phyloP scores from a whole-genome alignment of 2,113 vertebrate species.

The Anolis carolinensis region DNA sequence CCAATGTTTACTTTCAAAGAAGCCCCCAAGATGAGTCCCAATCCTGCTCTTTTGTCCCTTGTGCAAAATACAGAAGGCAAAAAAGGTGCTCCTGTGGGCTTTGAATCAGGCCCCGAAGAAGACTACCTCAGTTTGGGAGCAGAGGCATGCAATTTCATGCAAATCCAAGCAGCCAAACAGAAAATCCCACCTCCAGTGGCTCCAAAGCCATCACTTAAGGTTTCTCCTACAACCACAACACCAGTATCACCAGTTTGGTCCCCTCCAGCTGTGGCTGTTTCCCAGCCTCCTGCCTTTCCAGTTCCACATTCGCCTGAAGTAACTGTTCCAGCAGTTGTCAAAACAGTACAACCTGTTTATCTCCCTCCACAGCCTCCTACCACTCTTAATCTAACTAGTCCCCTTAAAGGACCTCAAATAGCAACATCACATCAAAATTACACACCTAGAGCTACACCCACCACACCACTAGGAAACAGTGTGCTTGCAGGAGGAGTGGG shows the following conservation, averaged over 20 bases:
- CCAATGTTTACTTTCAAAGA: slow-evolving; percentile 98
- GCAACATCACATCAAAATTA: slow-evolving; percentile 74
- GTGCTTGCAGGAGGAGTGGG: slow-evolving; percentile 71
- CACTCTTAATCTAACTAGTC: slow-evolving; percentile 71
- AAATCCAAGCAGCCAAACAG: slow-evolving; percentile 81
- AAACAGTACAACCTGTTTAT: slow-evolving; percentile 65
- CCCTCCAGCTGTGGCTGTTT: slow-evolving; percentile 69
- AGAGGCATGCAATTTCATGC: slow-evolving; percentile 98
- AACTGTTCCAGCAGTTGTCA: slow-evolving; percentile 68
- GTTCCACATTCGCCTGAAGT: slow-evolving; percentile 77
- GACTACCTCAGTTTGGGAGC: slow-evolving; percentile 98
- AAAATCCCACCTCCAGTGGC: slow-evolving; percentile 95
- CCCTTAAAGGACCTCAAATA: slow-evolving; percentile 78
- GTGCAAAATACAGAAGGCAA: slow-evolving; percentile 86
- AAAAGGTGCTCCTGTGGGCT: slow-evolving; percentile 76
- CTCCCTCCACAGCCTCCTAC: slow-evolving; percentile 75
- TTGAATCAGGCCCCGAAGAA: slow-evolving; percentile 93
- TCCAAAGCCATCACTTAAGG: slow-evolving; percentile 88
- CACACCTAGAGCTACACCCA: slow-evolving; percentile 74
- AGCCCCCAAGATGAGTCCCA: slow-evolving; percentile 89
- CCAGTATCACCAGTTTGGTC: slow-evolving; percentile 87
- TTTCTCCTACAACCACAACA: slow-evolving; percentile 72
- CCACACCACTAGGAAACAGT: slow-evolving; percentile 74
- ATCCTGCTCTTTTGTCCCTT: slow-evolving; percentile 91
- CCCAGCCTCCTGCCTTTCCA: slow-evolving; percentile 80